Base-by-base conservation (phyloP, 2,113 vertebrate species). In the Eudyptes chrysolophus region DNA sequence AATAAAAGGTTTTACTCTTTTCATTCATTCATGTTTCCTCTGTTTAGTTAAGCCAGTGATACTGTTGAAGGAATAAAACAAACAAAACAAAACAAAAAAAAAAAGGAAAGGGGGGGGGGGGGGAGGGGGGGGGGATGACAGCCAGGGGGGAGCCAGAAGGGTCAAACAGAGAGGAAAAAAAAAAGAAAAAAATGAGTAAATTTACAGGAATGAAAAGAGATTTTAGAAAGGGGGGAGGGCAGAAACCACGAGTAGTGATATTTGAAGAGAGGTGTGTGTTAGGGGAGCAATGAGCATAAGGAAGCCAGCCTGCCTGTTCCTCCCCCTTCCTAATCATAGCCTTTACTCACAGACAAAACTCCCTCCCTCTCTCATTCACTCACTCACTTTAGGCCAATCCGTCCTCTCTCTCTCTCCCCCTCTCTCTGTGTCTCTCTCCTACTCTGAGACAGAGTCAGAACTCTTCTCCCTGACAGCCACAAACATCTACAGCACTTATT, bases 301-400 rank as follows among this genome's bases (percentile, higher is more conserved):
- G 98, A 96, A 97, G 94, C 97, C 98, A 98, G 98, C 98, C 98
- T 98, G 96, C 96, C 97, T 97, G 98, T 98, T 98, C 98, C 98
- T 98, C 98, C 98, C 97, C 98, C 98, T 98, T 98, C 97, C 98
- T 97, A 98, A 98, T 98, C 98, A 97, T 98, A 98, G 98, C 97
- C 98, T 97, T 98, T 98, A 98, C 98, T 98, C 98, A 97, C 98
- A 97, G 97, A 98, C 97, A 97, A 97, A 98, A 98, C 98, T 98
- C 98, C 98, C 98, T 98, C 98, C 98, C 98, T 98, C 98, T 98
- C 97, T 97, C 98, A 98, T 98, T 98, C 98, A 99, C 98, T 98
- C 98, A 98, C 98, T 98, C 98, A 98, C 98, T 98, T 97, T 97
- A 98, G 98, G 98, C 98, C 98, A 98, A 98, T 98, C 98, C 97